Conservation (phyloP, 35 echinoderm and acorn worm genomes). For the Lytechinus pictus region DNA sequence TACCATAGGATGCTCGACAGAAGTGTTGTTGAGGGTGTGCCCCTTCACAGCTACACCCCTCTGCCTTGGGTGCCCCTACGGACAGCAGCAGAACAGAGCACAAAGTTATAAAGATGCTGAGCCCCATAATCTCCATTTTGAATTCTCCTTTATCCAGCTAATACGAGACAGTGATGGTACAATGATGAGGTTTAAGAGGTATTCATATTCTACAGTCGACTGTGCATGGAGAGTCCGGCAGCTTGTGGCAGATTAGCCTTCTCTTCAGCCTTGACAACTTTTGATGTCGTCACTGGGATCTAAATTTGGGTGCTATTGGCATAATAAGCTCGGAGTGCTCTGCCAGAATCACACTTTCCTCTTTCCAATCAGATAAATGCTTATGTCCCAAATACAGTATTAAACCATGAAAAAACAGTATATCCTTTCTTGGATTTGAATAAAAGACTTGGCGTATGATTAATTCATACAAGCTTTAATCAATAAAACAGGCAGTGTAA, state of each 20-base stretch:
- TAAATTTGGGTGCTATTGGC: constrained; percentile 17
- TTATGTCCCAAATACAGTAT: background rate
- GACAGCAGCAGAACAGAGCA: background rate
- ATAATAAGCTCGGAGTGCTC: background rate
- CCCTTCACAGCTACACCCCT: constrained; percentile 47
- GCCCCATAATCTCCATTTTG: constrained; percentile 16
- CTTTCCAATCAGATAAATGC: background rate
- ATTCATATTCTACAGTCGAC: background rate
- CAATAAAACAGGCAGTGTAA: background rate
- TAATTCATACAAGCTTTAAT: background rate
- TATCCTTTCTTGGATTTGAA: background rate
- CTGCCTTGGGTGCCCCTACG: background rate
- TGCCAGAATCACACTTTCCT: background rate
- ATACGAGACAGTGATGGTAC: background rate
- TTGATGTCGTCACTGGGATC: constrained; percentile 16
- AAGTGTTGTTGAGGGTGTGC: constrained; percentile 56
- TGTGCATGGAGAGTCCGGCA: background rate
- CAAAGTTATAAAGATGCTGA: background rate
- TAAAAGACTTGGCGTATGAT: background rate
- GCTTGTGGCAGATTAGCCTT: background rate
- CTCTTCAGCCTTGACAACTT: background rate
- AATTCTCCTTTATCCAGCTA: background rate
- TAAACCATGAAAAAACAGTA: background rate
- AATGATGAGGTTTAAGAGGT: background rate
- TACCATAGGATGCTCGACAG: constrained; percentile 53